These are phyloP conservation scores for Anolis apletophallus DNA, from an alignment of 2,797 vertebrate genomes.

Conservation along the genomic window DNA sequence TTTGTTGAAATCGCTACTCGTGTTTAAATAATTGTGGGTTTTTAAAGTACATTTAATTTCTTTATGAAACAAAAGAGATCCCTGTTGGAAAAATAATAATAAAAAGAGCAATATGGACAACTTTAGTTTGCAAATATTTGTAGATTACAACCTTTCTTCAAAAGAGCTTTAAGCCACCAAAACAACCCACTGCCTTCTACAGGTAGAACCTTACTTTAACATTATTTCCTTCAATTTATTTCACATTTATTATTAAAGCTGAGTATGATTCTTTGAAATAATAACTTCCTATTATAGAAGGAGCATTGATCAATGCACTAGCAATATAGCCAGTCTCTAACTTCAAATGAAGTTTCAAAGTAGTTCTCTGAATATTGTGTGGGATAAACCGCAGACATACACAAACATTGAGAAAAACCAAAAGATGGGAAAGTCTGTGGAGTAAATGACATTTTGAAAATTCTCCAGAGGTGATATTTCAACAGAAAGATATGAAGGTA, in stretches of 20 bases:
- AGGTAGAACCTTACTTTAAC: slow-evolving; percentile 28
- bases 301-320: slow-evolving; percentile 28
- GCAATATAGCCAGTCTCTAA: slow-evolving; percentile 18
- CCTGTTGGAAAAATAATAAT: neutral
- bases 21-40: slow-evolving; percentile 34
- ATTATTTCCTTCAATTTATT: neutral
- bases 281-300: slow-evolving; percentile 20
- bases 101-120: slow-evolving; percentile 5
- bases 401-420: neutral
- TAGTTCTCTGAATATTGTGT: neutral
- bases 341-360: slow-evolving; percentile 44
- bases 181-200: slow-evolving; percentile 34
- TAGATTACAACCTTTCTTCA: slow-evolving; percentile 34
- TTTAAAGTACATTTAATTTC: slow-evolving; percentile 10
- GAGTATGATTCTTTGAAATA: slow-evolving; percentile 40
- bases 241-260: slow-evolving; percentile 22
- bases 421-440: neutral
- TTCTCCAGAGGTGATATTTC: slow-evolving; percentile 22
- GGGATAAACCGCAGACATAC: neutral
- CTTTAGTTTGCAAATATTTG: neutral
- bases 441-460: slow-evolving; percentile 35
- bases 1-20: slow-evolving; percentile 26
- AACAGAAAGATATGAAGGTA: neutral
- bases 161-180: slow-evolving; percentile 33
- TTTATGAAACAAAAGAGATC: slow-evolving; percentile 43